A percentile compares a stretch with the other conserved stretches of the same genome.
phyloP scores from a whole-genome alignment of 1,140 invertebrate species.

The Pseudobourletiella spinata region DNA sequence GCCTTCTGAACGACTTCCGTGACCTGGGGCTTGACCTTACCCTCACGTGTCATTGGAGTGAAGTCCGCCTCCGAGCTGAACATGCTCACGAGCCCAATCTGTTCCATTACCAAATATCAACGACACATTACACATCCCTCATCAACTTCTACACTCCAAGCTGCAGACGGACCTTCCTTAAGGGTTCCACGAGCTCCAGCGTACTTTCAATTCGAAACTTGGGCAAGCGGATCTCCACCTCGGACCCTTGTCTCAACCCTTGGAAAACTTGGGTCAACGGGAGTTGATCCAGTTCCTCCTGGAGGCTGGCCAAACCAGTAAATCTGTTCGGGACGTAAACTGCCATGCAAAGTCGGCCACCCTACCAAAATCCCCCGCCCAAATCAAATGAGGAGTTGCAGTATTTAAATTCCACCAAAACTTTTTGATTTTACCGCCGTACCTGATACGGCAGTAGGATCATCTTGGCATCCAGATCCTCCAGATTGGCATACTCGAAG shows the following conservation, averaged over 20 bases:
- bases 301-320: slow-evolving; percentile 24
- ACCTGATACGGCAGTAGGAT: slow-evolving; percentile 51
- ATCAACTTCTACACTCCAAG: no score
- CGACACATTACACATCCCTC: no score
- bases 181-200: slow-evolving; percentile 33
- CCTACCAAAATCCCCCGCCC: no score
- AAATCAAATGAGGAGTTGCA: no score
- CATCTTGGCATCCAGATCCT: slow-evolving; percentile 46
- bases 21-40: slow-evolving; percentile 46
- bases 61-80: slow-evolving; percentile 50
- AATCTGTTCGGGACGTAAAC: slow-evolving; percentile 37
- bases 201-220: slow-evolving; percentile 40
- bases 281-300: slow-evolving; percentile 10
- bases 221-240: slow-evolving; percentile 39
- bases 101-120: no score
- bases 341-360: slow-evolving; percentile 29
- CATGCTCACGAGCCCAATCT: not conserved
- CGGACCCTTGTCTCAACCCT: not conserved
- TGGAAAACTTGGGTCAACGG: slow-evolving; percentile 7
- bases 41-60: slow-evolving; percentile 47
- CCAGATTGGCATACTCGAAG: slow-evolving; percentile 47
- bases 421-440: not conserved
- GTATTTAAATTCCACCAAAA: slow-evolving; percentile 6
- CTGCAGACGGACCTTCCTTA: slow-evolving; percentile 29
- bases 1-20: slow-evolving; percentile 63